Evolutionary conservation across 2,113 vertebrate species (phyloP).

Genomic region (Romanogobio albipinnatus): DNA sequence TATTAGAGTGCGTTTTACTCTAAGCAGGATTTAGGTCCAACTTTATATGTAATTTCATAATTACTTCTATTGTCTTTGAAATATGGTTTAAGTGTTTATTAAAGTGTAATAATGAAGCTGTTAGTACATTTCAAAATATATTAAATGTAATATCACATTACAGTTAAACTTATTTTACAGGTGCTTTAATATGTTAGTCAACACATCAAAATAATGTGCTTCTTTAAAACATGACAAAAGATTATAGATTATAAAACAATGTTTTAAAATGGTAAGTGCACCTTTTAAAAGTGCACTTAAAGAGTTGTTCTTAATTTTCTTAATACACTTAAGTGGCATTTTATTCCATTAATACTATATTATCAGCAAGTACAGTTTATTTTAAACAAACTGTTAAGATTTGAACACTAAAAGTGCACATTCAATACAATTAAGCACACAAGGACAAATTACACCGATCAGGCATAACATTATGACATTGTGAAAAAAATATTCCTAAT

Average conservation of each 20-base stretch:
- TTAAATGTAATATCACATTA: neutral
- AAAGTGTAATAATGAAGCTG: neutral
- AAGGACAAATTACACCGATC: no score
- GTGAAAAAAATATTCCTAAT: no score
- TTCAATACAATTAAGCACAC: no score
- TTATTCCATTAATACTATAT: neutral
- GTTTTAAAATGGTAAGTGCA: neutral
- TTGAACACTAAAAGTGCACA: neutral
- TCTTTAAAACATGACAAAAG: neutral
- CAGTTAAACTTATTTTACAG: neutral
- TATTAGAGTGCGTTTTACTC: no score
- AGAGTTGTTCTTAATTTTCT: no score
- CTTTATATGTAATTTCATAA: neutral
- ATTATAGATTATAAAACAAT: neutral
- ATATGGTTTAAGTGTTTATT: no score
- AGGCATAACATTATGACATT: no score
- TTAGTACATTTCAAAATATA: neutral
- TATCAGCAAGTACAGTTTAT: neutral
- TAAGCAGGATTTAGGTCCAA: neutral
- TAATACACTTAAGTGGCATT: neutral
- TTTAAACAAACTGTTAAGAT: neutral
- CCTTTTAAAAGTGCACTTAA: no score
- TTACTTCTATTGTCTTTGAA: neutral
- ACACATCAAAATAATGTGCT: neutral
- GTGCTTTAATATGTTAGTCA: neutral